Percentiles rank a stretch among this genome's conserved stretches.
These are phyloP conservation scores for Squalus acanthias DNA, from an alignment of 2,797 vertebrate genomes.

Conservation along the genomic window DNA sequence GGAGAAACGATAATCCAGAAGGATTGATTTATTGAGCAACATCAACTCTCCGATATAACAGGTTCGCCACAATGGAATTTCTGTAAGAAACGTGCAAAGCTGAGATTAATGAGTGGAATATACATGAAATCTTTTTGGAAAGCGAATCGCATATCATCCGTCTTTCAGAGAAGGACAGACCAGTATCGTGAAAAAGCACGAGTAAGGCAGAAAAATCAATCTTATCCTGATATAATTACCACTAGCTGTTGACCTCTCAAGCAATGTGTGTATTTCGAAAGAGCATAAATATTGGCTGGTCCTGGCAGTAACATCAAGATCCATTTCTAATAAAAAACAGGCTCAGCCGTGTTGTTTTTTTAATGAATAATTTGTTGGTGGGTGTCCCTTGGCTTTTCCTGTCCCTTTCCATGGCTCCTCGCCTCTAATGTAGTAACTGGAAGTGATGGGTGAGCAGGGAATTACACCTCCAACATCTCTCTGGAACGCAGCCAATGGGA, in stretches of 20 bases:
- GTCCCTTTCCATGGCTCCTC: neutral
- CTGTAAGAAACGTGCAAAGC: neutral
- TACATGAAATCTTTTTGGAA: constrained; percentile 11
- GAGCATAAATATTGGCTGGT: neutral
- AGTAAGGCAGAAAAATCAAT: neutral
- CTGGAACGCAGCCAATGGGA: neutral
- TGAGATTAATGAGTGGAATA: neutral
- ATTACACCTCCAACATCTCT: neutral
- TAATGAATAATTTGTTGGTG: constrained; percentile 8
- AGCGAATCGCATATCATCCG: neutral
- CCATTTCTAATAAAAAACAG: neutral
- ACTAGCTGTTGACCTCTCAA: neutral
- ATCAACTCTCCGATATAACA: neutral
- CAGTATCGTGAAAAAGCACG: neutral
- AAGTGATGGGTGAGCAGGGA: neutral
- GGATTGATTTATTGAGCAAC: neutral
- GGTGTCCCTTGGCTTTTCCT: neutral
- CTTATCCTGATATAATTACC: neutral
- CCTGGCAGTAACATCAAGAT: neutral
- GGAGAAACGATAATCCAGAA: neutral
- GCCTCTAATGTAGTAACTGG: neutral
- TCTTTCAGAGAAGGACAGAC: constrained; percentile 2
- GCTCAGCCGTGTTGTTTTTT: neutral
- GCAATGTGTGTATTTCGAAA: neutral
- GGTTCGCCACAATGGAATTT: neutral